Evolutionary conservation across 2,797 vertebrate genomes (phyloP).

Genomic region (Pangasius krempfi): DNA sequence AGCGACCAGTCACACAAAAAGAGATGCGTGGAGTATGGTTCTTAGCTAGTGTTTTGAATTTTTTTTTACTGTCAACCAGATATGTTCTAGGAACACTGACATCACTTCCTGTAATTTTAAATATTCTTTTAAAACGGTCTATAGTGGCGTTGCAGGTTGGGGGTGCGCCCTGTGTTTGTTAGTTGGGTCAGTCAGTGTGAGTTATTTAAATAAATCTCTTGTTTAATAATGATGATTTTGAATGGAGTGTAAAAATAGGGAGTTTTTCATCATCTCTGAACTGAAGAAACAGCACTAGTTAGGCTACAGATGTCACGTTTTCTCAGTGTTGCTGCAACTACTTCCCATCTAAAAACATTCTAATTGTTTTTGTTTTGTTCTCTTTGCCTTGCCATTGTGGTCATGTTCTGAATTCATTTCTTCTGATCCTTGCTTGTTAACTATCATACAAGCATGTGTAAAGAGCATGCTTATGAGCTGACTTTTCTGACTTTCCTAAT

Average conservation of each 20-base stretch:
- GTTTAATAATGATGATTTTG: background rate
- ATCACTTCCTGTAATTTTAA: background rate
- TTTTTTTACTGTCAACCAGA: background rate
- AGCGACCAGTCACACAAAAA: background rate
- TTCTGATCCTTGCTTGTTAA: background rate
- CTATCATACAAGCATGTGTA: conserved; percentile 5
- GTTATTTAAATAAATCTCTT: background rate
- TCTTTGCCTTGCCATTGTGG: background rate
- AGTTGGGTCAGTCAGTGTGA: background rate
- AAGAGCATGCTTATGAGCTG: background rate
- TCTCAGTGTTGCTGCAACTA: background rate
- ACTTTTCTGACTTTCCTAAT: conserved; percentile 8
- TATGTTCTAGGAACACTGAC: background rate
- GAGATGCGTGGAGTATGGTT: background rate
- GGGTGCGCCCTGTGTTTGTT: background rate
- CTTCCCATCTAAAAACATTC: background rate
- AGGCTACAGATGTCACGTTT: background rate
- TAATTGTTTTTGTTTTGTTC: background rate
- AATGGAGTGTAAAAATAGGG: background rate
- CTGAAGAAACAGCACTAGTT: background rate
- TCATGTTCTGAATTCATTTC: background rate
- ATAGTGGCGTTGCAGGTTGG: background rate
- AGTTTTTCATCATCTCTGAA: background rate
- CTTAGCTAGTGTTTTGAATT: background rate
- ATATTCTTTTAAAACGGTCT: background rate